phyloP scores from a whole-genome alignment of 2,888 invertebrate genomes.

The Caenorhabditis sp. region DNA sequence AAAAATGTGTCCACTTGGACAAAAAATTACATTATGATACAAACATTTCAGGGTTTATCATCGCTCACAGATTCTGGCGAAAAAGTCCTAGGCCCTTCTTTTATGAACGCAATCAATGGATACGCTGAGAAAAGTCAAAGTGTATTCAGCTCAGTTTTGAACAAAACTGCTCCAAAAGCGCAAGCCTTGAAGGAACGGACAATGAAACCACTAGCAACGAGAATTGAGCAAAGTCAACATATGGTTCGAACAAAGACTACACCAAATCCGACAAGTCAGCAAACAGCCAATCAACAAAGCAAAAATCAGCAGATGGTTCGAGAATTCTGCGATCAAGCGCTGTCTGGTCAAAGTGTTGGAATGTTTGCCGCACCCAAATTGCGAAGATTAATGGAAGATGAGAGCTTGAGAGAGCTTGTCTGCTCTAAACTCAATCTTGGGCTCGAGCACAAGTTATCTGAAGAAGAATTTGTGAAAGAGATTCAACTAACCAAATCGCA shows the following conservation, averaged over 20 bases:
- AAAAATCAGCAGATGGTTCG: slow-evolving; percentile 70
- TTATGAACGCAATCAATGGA: slow-evolving; percentile 67
- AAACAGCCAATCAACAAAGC: slow-evolving; percentile 64
- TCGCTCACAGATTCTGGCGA: slow-evolving; percentile 62
- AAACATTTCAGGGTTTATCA: slow-evolving; percentile 53
- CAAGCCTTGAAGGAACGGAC: slow-evolving; percentile 68
- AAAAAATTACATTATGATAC: too few relatives aligned
- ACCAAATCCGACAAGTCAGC: slow-evolving; percentile 49
- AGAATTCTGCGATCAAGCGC: slow-evolving; percentile 75
- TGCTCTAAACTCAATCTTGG: slow-evolving; percentile 93
- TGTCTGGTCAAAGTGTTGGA: slow-evolving; percentile 92
- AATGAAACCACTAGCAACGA: slow-evolving; percentile 64
- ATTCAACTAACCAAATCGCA: slow-evolving; percentile 89
- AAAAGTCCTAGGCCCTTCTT: slow-evolving; percentile 63
- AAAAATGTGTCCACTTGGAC: too few relatives aligned
- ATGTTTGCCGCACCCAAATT: slow-evolving; percentile 83
- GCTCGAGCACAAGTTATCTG: slow-evolving; percentile 88
- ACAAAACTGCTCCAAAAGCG: slow-evolving; percentile 70
- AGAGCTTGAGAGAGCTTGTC: slow-evolving; percentile 93
- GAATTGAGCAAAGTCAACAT: slow-evolving; percentile 67
- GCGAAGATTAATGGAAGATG: slow-evolving; percentile 88
- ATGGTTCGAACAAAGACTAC: slow-evolving; percentile 54
- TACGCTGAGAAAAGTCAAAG: slow-evolving; percentile 69
- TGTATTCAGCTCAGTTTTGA: slow-evolving; percentile 64
- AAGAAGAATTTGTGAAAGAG: slow-evolving; percentile 92